phyloP scores from a whole-genome alignment of 1,140 invertebrate species.

The Coptotermes formosanus region DNA sequence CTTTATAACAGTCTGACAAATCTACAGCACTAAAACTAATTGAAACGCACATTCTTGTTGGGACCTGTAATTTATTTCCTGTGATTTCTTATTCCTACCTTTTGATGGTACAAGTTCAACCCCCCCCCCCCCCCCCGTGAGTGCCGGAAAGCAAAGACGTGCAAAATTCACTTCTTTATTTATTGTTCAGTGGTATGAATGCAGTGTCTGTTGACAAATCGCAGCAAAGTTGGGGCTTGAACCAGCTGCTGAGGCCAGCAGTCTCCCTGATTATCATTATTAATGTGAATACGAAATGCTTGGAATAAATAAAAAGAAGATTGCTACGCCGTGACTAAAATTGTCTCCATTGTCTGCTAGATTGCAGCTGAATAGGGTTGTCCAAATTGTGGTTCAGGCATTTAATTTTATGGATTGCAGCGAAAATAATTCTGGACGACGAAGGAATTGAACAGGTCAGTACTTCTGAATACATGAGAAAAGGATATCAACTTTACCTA shows the following conservation, averaged over 20 bases:
- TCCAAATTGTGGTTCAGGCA: background rate
- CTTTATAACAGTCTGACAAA: too few species aligned
- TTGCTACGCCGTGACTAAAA: background rate
- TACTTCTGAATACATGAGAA: too few species aligned
- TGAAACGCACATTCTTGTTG: too few species aligned
- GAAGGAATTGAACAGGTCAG: too few species aligned
- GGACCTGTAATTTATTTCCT: background rate
- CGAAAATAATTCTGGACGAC: too few species aligned
- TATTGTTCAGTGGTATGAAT: background rate
- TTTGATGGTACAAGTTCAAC: too few species aligned
- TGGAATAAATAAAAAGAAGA: conserved; percentile 11
- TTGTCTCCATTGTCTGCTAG: conserved; percentile 3
- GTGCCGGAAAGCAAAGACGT: background rate
- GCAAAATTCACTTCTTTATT: background rate
- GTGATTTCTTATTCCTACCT: background rate
- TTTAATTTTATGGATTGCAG: too few species aligned
- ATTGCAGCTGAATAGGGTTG: background rate
- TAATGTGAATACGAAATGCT: conserved; percentile 11
- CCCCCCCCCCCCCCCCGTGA: too few species aligned
- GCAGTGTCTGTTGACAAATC: background rate
- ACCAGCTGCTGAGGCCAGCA: background rate
- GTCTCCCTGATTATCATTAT: background rate
- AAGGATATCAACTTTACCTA: too few species aligned
- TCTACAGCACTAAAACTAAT: too few species aligned
- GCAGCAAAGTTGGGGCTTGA: background rate